Conservation (phyloP, 2,888 invertebrate species). For the Keiferia lycopersicella region DNA sequence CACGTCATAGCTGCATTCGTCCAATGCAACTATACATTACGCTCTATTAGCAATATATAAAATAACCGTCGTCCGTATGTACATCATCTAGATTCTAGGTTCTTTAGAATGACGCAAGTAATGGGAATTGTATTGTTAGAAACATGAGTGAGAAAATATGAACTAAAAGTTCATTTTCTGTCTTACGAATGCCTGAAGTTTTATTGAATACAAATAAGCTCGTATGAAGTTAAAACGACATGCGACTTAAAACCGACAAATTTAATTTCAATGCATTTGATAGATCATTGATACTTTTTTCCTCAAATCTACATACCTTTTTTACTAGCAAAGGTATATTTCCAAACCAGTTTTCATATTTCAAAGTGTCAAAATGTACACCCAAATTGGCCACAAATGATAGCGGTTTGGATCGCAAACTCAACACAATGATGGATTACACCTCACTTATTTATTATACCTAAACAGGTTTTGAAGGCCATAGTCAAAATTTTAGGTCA, state of each 20-base stretch:
- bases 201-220: no score
- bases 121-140: not conserved
- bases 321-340: not conserved
- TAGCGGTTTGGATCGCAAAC: not conserved
- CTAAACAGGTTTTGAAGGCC: not conserved
- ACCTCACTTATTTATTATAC: not conserved
- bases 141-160: not conserved
- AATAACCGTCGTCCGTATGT: not conserved
- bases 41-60: not conserved
- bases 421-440: conserved; percentile 2
- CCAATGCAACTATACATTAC: conserved; percentile 3
- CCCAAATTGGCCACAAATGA: conserved; percentile 1
- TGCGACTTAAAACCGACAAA: no score
- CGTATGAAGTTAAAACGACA: no score
- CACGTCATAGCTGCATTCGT: conserved; percentile 12
- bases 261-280: no score
- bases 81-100: not conserved
- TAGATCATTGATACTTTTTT: not conserved
- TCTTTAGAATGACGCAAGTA: conserved; percentile 3
- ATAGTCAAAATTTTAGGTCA: not conserved
- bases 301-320: not conserved
- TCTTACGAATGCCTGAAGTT: no score
- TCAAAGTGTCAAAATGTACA: not conserved
- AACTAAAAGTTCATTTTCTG: no score
- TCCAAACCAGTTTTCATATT: not conserved